These are phyloP conservation scores for Sclerurus mexicanus DNA, from an alignment of 2,113 vertebrate species.

Conservation along the genomic window DNA sequence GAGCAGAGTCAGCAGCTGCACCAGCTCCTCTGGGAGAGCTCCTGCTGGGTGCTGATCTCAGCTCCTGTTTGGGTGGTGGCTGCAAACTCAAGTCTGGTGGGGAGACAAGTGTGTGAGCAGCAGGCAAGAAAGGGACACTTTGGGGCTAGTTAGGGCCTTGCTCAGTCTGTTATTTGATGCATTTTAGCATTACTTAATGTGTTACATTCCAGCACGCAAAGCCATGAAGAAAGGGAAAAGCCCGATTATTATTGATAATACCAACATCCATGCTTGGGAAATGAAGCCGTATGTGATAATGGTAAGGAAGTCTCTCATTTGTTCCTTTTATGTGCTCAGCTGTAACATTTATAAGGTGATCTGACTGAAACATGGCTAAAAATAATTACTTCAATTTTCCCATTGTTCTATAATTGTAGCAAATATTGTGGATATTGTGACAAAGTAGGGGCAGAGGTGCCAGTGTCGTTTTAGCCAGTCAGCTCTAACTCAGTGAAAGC, in stretches of 20 bases:
- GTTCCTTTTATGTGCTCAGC: conserved; percentile 48
- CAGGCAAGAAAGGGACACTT: neutral
- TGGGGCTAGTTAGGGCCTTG: neutral
- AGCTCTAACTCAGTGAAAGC: neutral
- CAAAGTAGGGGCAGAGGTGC: neutral
- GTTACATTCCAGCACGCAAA: conserved; percentile 76
- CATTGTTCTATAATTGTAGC: neutral
- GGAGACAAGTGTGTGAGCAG: fast-evolving
- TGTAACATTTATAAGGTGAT: neutral
- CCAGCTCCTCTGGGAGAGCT: neutral
- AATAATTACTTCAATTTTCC: neutral
- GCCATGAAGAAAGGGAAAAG: conserved; percentile 81
- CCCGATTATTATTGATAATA: conserved; percentile 82
- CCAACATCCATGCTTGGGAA: conserved; percentile 84
- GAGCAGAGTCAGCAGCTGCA: neutral
- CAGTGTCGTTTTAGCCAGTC: neutral
- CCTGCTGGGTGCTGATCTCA: neutral
- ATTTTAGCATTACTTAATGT: conserved; percentile 47
- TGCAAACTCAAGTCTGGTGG: neutral
- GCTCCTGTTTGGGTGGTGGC: neutral
- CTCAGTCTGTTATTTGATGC: neutral
- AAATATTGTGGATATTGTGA: neutral
- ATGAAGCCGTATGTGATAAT: conserved; percentile 83
- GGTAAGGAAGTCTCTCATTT: conserved; percentile 70
- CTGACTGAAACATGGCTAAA: neutral